phyloP scores from a whole-genome alignment of 2,888 invertebrate genomes.

The Eupithecia exiguata region DNA sequence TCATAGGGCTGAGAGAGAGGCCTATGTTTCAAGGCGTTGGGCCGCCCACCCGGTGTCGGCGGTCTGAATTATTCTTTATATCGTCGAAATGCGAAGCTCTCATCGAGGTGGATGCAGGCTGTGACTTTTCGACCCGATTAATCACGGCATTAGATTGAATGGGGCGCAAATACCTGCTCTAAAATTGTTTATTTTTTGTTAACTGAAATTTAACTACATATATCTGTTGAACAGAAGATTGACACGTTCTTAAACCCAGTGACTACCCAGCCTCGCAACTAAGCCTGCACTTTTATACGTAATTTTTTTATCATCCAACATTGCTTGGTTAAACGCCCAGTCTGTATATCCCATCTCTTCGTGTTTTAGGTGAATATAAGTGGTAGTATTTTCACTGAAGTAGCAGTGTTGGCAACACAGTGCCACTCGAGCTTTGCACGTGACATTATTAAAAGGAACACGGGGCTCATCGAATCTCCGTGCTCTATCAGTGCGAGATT shows the following conservation, averaged over 20 bases:
- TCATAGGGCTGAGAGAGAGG: conserved; percentile 65
- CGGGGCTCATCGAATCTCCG: conserved; percentile 57
- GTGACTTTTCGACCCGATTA: conserved; percentile 77
- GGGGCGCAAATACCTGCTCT: conserved; percentile 26
- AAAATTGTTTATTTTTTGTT: conserved; percentile 19
- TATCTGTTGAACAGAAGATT: conserved; percentile 13
- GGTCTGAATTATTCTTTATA: conserved; percentile 80
- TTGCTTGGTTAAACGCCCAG: background rate
- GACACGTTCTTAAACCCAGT: background rate
- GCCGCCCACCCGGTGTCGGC: conserved; percentile 64
- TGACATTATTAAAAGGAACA: conserved; percentile 69
- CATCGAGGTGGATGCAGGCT: conserved; percentile 78
- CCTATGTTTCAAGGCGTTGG: conserved; percentile 59
- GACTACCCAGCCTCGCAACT: no score
- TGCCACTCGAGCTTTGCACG: conserved; percentile 64
- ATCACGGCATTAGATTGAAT: conserved; percentile 59
- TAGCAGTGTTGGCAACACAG: conserved; percentile 66
- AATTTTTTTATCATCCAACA: background rate
- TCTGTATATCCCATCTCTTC: background rate
- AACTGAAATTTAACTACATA: background rate
- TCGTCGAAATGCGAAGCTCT: conserved; percentile 78
- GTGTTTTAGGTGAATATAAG: background rate
- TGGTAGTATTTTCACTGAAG: conserved; percentile 12
- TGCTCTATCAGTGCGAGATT: conserved; percentile 68
- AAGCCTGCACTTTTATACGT: background rate